A percentile compares a stretch with the other conserved stretches of the same genome.
phyloP scores from a whole-genome alignment of 2,113 vertebrate genomes.

The Origma solitaria region DNA sequence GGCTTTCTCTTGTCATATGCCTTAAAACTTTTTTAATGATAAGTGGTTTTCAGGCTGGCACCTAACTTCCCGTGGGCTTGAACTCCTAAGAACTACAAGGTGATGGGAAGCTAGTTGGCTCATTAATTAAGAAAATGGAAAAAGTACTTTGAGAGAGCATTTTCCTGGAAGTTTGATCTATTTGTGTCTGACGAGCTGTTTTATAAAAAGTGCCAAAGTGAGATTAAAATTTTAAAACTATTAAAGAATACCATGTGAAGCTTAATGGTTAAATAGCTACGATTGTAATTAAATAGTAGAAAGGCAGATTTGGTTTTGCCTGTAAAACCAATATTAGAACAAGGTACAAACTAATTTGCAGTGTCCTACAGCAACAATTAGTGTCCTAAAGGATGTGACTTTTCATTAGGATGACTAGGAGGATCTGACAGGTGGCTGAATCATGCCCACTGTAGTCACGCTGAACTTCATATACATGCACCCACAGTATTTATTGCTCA shows the following conservation, averaged over 20 bases:
- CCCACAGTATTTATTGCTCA: constrained; percentile 19
- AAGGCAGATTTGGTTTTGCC: constrained; percentile 7
- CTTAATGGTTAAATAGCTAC: background rate
- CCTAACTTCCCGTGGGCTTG: background rate
- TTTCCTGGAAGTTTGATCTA: background rate
- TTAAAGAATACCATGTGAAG: background rate
- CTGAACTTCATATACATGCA: background rate
- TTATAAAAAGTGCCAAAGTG: background rate
- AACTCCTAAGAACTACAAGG: background rate
- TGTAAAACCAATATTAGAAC: constrained; percentile 16
- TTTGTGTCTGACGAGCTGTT: background rate
- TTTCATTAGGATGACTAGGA: constrained; percentile 30
- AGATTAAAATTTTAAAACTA: background rate
- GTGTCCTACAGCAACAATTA: background rate
- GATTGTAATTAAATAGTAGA: background rate
- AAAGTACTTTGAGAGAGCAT: background rate
- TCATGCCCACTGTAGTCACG: constrained; percentile 22
- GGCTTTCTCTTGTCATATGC: background rate
- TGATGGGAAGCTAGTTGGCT: background rate
- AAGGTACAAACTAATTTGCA: background rate
- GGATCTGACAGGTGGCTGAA: constrained; percentile 52
- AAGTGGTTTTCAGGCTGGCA: background rate
- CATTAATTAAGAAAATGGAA: background rate
- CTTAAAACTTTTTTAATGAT: background rate
- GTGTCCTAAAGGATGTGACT: constrained; percentile 39